These are phyloP conservation scores for Laspeyria flexula DNA, from an alignment of 2,888 invertebrate species.

Conservation along the genomic window DNA sequence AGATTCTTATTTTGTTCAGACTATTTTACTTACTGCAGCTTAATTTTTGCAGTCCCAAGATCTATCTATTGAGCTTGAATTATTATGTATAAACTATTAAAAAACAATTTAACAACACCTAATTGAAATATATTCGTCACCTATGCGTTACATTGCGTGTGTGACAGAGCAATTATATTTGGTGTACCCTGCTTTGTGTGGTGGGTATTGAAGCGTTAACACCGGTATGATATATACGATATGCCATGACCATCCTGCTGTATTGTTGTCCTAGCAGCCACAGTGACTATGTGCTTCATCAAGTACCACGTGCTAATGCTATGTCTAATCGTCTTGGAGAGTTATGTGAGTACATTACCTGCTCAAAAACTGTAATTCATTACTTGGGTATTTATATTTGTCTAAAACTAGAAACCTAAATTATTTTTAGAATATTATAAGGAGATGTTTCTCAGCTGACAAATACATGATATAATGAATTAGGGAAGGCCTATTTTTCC, in stretches of 20 bases:
- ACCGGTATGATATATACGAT: constrained; percentile 55
- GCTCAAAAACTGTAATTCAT: too few relatives aligned
- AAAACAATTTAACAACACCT: constrained; percentile 2
- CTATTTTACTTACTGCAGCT: too few relatives aligned
- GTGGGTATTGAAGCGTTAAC: constrained; percentile 55
- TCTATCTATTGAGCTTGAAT: too few relatives aligned
- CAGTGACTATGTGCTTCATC: constrained; percentile 58
- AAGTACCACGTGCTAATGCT: constrained; percentile 53
- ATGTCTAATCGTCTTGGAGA: constrained; percentile 51
- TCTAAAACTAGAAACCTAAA: too few relatives aligned
- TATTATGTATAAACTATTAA: neutral
- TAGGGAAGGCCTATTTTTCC: too few relatives aligned
- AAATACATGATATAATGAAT: too few relatives aligned
- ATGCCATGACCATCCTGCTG: constrained; percentile 19
- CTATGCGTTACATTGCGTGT: constrained; percentile 9
- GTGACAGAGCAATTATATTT: constrained; percentile 30
- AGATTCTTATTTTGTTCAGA: too few relatives aligned
- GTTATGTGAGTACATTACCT: constrained; percentile 66
- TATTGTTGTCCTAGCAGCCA: constrained; percentile 47
- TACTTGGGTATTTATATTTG: too few relatives aligned
- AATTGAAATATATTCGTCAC: constrained; percentile 9
- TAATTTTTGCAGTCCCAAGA: too few relatives aligned
- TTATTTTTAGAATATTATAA: too few relatives aligned
- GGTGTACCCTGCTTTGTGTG: constrained; percentile 33
- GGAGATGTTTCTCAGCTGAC: too few relatives aligned